Evolutionary conservation across 2,113 vertebrate genomes (phyloP), one percentile per base, ranked within the genome.

Genomic region (Chroicocephalus ridibundus): DNA sequence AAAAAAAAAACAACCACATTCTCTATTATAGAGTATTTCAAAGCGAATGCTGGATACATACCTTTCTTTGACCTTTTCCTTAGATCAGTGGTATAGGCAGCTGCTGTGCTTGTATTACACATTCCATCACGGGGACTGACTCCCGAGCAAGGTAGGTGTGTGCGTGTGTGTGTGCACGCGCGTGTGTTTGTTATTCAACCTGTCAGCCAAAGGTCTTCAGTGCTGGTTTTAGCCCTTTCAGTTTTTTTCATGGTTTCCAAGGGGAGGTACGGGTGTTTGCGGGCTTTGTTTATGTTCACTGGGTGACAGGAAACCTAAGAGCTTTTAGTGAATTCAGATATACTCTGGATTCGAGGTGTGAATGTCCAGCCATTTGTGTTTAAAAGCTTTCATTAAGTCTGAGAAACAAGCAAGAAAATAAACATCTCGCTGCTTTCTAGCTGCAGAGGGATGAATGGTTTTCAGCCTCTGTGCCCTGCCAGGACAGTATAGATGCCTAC

Each of bases 1-100:
- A 9, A 11, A 40, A 68, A 15, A 15, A 22, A 58, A n/a, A 2
- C 22, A 32, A 18, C 40, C 27, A 31, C 24, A 21, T 88, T 93
- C 25, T 95, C 24, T 66, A 46, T 91, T 57, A 42, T 57, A 42
- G 60, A 21, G 40, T 78, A 74, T 90, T 97, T 97, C 42, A 52
- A 70, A 96, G 72, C 31, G 22, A 90, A 84, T 82, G 46, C 68
- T 64, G 84, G 64, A 88, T 71, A 82, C 40, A 74, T 89, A 79
- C 60, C 75, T 97, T 89, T 71, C 72, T 72, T 52, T 92, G 94
- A 95, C 85, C 82, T 85, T 97, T 95, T 82, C 61, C 83, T 89
- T 88, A 72, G 81, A 68, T 95, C 89, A 74, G 69, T 72, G 61
- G n/a, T 94, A 51, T 87, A 49, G 89, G 92, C 93, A 96, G 86